Base-by-base conservation (phyloP, 2,797 vertebrate genomes). In the Crenichthys baileyi region DNA sequence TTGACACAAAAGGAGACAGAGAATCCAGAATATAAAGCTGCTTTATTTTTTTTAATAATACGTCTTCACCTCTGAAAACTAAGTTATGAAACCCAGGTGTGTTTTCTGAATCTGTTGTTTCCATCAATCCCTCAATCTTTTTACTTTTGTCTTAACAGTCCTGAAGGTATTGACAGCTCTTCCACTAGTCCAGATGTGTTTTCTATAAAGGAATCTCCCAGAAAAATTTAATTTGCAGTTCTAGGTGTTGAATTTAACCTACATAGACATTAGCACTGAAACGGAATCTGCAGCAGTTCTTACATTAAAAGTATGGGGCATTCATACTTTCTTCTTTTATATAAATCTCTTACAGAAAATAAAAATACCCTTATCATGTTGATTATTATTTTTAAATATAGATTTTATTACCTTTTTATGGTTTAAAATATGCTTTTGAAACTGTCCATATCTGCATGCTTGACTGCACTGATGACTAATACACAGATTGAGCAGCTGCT, bases 141-240 rank as follows among this genome's bases (percentile, higher is more conserved):
- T 39, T 15, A 26, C n/a, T 29, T 51, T 65, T 50, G 44, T 72
- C 41, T 74, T 58, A 63, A 63, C 39, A 82, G 75, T 58, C 51
- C 18, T 4, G 16, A 53, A 5, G 51, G 15, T 53, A 53, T 5
- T 53, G 51, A 53, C 3, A 6, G 51, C 51, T 53, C 61, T 31
- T 83, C 80, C 70, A 75, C 44, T n/a, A 29, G 82, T 56, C 75
- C 87, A 91, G 72, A 89, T 90, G 83, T 87, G 84, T 70, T 22
- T 31, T 78, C 73, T 76, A 22, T 46, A 61, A 79, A 75, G 75
- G 56, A 79, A 74, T 86, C 76, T 65, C 77, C 72, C 56, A 76
- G 71, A 77, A 74, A 80, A 26, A 65, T 75, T 70, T 83, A 7
- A 56, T 60, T 65, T 72, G 41, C 53, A 67, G 48, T 36, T 80